These are phyloP conservation scores for Drosophila crucigera DNA, from an alignment of 2,888 invertebrate genomes.

Conservation along the genomic window DNA sequence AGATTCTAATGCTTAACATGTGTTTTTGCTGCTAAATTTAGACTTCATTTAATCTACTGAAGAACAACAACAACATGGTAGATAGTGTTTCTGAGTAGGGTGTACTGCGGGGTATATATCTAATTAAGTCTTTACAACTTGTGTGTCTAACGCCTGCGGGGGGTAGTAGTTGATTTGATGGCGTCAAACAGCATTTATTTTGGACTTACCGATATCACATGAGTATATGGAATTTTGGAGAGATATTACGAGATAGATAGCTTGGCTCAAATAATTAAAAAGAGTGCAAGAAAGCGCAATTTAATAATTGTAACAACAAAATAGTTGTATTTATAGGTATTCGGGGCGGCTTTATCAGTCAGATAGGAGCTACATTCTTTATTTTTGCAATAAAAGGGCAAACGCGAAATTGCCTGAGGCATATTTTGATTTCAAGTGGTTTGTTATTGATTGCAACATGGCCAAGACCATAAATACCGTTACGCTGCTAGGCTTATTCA, in stretches of 20 bases:
- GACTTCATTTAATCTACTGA: conserved; percentile 13
- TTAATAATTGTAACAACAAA: not conserved
- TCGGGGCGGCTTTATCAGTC: conserved; percentile 34
- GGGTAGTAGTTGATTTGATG: not conserved
- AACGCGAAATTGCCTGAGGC: conserved; percentile 6
- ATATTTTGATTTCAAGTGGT: conserved; percentile 20
- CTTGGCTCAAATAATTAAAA: conserved; percentile 44
- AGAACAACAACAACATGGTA: not conserved
- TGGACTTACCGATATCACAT: conserved; percentile 6
- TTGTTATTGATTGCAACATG: conserved; percentile 28
- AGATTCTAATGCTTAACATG: not conserved
- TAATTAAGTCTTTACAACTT: conserved; percentile 38
- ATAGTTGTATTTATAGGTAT: not conserved
- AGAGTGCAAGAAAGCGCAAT: not conserved
- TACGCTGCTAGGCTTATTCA: conserved; percentile 31
- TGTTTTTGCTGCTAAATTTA: conserved; percentile 13
- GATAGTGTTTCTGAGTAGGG: not conserved
- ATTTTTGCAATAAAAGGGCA: conserved; percentile 43
- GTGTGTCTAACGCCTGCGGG: not conserved
- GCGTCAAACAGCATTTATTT: not conserved
- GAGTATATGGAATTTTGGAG: conserved; percentile 10
- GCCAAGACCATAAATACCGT: conserved; percentile 15
- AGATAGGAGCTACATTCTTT: conserved; percentile 4
- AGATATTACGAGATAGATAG: conserved; percentile 32
- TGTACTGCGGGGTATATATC: not conserved